phyloP scores from a whole-genome alignment of 92 coral and sea anemone species.

The Paragorgia papillata region DNA sequence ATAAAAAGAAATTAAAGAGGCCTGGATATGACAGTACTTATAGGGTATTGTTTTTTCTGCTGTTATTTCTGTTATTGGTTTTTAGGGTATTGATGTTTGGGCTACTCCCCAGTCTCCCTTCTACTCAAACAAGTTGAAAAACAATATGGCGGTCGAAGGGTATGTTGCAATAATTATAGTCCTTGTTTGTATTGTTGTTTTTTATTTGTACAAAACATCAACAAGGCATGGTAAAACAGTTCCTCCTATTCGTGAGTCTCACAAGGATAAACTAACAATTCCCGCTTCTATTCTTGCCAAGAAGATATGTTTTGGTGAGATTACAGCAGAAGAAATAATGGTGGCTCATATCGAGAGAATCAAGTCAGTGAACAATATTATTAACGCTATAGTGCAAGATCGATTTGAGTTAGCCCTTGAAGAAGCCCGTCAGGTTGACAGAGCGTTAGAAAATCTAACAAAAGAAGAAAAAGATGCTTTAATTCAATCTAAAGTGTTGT shows the following conservation, averaged over 20 bases:
- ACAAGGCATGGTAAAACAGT: conserved; percentile 13
- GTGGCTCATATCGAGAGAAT: conserved; percentile 78
- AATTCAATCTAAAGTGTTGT: conserved; percentile 61
- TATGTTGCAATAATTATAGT: no score
- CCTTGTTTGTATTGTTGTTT: background rate
- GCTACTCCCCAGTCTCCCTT: no score
- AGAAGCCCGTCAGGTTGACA: conserved; percentile 81
- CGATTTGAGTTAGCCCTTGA: conserved; percentile 82
- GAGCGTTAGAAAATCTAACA: conserved; percentile 60
- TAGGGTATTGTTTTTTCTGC: no score
- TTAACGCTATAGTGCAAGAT: conserved; percentile 85
- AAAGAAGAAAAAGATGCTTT: conserved; percentile 57
- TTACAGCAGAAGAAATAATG: conserved; percentile 72
- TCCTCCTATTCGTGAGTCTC: background rate
- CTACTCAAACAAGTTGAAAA: no score
- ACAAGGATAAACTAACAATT: conserved; percentile 48
- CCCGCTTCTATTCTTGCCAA: conserved; percentile 68
- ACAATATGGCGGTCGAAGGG: no score
- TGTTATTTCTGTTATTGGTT: no score
- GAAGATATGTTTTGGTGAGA: conserved; percentile 74
- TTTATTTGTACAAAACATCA: background rate
- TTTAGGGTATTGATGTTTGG: no score
- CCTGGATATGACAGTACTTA: no score
- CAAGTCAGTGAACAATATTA: conserved; percentile 63
- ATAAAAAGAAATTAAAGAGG: no score